Evolutionary conservation across 2,797 vertebrate species (phyloP), one percentile per base, ranked within the genome.

Genomic region (Gobio occitaniae): DNA sequence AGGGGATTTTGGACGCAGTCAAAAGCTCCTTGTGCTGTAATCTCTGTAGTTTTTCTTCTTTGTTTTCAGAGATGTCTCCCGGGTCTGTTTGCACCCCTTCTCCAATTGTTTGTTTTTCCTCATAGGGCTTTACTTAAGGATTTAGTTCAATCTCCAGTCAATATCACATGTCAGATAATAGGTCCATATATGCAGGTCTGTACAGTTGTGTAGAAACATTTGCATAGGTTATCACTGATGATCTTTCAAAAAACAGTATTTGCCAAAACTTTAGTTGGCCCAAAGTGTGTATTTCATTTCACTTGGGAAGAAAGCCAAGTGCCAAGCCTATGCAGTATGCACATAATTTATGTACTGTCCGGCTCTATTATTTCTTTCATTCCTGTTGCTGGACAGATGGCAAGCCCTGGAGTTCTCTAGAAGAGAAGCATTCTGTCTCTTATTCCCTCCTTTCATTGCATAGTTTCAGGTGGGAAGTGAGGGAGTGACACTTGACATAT

Each of bases 1-100:
- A 61, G 66, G 13, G 13, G 17, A 44, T 29, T 50, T 47, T 15
- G 21, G 41, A 5, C 63, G 10, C 56, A 25, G 21, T 77, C 59
- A 56, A 19, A 69, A 44, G 32, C 50, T 65, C 16, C 32, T 54
- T 38, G 13, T 41, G 32, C 25, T 75, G 29, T 65, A 54, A 54
- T 59, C 63, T 65, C 65, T 50, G 32, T n/a, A 77, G 32, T 74
- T 65, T 63, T 56, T 76, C 52, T 65, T 68, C 72, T 77, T 56
- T 59, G 4, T 70, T 71, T 25, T 56, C 44, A 68, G 44, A 65
- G 16, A 52, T 84, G 65, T 68, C 36, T 52, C 9, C 7, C 16
- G 16, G n/a, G 52, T 86, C 50, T 83, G 47, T 87, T 83, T 78
- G 32, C 83, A 78, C 32, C 21, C 66, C 13, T 72, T 47, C 54